Percentiles rank a stretch among this genome's conserved stretches.
Conservation (phyloP, 64 coral and sea anemone genomes). For the Stylophora pistillata region DNA sequence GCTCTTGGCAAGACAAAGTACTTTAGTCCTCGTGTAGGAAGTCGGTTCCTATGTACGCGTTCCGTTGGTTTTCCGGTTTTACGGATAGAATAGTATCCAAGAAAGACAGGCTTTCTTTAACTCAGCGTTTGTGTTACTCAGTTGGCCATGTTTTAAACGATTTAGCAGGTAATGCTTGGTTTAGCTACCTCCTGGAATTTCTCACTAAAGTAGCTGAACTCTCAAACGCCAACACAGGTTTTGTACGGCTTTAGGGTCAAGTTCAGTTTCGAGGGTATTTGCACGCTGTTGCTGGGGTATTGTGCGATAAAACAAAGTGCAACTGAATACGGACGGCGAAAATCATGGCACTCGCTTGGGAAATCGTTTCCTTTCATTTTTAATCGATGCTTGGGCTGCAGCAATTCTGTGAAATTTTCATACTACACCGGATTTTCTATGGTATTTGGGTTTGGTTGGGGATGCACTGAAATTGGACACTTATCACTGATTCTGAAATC, state of each 20-base stretch:
- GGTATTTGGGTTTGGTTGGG: slow-evolving; percentile 72
- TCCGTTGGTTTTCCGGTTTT: not conserved
- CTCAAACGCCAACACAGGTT: slow-evolving; percentile 55
- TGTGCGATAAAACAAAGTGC: slow-evolving; percentile 65
- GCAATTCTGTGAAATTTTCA: slow-evolving; percentile 29
- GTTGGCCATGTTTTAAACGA: slow-evolving; percentile 86
- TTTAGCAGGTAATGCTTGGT: slow-evolving; percentile 74
- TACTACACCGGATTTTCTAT: slow-evolving; percentile 68
- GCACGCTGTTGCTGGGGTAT: slow-evolving; percentile 33
- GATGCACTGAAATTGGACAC: slow-evolving; percentile 71
- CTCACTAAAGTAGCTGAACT: slow-evolving; percentile 59
- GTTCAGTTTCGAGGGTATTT: slow-evolving; percentile 71
- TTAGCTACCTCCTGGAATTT: slow-evolving; percentile 80
- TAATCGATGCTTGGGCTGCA: slow-evolving; percentile 61
- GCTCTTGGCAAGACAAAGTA: too few relatives aligned
- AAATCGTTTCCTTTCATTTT: slow-evolving; percentile 63
- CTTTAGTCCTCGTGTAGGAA: not conserved
- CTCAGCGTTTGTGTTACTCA: slow-evolving; percentile 42
- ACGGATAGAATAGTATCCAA: slow-evolving; percentile 13
- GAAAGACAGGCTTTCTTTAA: slow-evolving; percentile 16
- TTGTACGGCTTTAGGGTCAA: slow-evolving; percentile 59
- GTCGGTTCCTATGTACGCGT: not conserved
- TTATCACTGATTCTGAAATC: slow-evolving; percentile 73
- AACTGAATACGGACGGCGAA: slow-evolving; percentile 69
- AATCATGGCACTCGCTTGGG: slow-evolving; percentile 73